Evolutionary conservation across 2,888 invertebrate genomes (phyloP), one percentile per base, ranked within the genome.

Genomic region (Belgica antarctica): DNA sequence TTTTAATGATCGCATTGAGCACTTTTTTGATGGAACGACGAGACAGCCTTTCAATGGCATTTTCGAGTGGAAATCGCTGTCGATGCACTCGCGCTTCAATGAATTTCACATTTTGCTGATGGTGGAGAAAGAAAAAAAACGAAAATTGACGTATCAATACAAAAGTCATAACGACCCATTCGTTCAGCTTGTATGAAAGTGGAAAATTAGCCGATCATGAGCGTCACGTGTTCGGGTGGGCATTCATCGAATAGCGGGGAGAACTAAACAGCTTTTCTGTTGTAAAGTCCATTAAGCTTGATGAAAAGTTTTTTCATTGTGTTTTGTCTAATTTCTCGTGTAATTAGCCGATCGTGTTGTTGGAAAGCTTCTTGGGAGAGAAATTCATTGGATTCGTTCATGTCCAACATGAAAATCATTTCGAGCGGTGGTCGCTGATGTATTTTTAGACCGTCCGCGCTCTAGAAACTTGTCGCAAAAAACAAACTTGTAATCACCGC

Each of bases 81-180:
- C 52, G 52, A 52, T 52, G 52, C 52, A 52, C 19, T 52, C 52
- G 17, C 22, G 52, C 52, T 52, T 17, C 19, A 52, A 52, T 52
- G 17, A 52, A 52, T 52, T 52, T 52, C 52, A 52, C 52, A 22
- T 22, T 7, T 52, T 22, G 19, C 22, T 52, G 52, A 52, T 52
- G 17, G 52, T 52, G 3, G 52, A 52, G 52, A 52, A 52, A 52
- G 10, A 4, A 31, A 31, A 4, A 31, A 41, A 41, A 41, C 41
- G 41, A 41, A 41, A 15, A n/a, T n/a, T n/a, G n/a, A n/a, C n/a
- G n/a, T n/a, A 41, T 41, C 41, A 41, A 41, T 41, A 41, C n/a
- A 41, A 31, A 41, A n/a, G n/a, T 41, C 41, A 41, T 41, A 41
- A 41, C 15, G 41, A 41, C 5, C 31, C 31, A 31, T 3, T 12